Percentiles rank a stretch among this genome's conserved stretches.
These are phyloP conservation scores for Thereva unica DNA, from an alignment of 2,888 invertebrate species.

Conservation along the genomic window DNA sequence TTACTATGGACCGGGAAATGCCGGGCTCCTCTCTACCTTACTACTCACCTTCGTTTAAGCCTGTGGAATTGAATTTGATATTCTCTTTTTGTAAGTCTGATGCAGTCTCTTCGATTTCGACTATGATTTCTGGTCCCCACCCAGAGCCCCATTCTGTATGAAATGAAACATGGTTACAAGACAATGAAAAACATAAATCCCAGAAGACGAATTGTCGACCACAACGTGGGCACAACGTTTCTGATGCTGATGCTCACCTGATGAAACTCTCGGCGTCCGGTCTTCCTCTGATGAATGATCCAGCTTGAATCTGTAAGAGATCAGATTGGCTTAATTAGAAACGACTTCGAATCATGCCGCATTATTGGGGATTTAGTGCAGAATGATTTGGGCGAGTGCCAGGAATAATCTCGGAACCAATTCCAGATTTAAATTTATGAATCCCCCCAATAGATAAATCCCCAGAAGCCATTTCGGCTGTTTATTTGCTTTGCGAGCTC, in stretches of 20 bases:
- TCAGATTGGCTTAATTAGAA: not conserved
- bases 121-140: constrained; percentile 56
- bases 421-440: too few relatives aligned
- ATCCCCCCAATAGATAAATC: too few relatives aligned
- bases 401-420: too few relatives aligned
- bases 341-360: not conserved
- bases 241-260: constrained; percentile 47
- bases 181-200: too few relatives aligned
- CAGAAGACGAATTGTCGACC: too few relatives aligned
- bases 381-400: too few relatives aligned
- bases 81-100: constrained; percentile 50
- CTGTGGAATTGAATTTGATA: constrained; percentile 46
- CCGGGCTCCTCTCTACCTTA: too few relatives aligned
- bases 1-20: too few relatives aligned
- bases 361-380: too few relatives aligned
- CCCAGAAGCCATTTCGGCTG: too few relatives aligned
- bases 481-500: too few relatives aligned
- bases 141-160: constrained; percentile 56
- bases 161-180: too few relatives aligned
- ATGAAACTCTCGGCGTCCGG: constrained; percentile 51
- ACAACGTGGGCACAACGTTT: not conserved
- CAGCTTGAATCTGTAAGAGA: constrained; percentile 47
- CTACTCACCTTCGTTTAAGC: constrained; percentile 42
- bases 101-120: constrained; percentile 56
- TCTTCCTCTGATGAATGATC: constrained; percentile 50